A percentile compares a stretch with the other conserved stretches of the same genome.
Evolutionary conservation across 1,140 invertebrate genomes (phyloP).

Genomic region (Pseudomyrmex concolor): DNA sequence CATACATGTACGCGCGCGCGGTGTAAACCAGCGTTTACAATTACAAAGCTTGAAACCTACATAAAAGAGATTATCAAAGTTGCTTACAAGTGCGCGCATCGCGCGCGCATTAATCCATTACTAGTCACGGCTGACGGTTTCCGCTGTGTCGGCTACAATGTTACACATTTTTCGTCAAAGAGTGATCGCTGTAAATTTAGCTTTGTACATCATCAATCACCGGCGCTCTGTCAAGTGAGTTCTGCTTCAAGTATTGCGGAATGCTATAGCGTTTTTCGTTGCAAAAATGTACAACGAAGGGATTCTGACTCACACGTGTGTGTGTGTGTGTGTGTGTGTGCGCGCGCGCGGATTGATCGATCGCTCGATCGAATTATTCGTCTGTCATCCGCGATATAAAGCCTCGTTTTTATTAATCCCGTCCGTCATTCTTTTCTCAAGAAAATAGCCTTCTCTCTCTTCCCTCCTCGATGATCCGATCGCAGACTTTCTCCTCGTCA

Average conservation of each 20-base stretch:
- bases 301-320: too few species aligned
- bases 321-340: background rate
- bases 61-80: slow-evolving; percentile 68
- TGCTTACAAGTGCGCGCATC: slow-evolving; percentile 53
- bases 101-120: slow-evolving; percentile 33
- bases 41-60: slow-evolving; percentile 70
- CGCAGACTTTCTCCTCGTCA: background rate
- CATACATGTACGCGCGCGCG: background rate
- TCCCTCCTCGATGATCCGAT: background rate
- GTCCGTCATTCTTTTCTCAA: background rate
- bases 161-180: slow-evolving; percentile 25
- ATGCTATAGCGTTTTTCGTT: slow-evolving; percentile 21
- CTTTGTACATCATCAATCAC: slow-evolving; percentile 52
- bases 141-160: slow-evolving; percentile 2
- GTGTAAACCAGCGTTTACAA: slow-evolving; percentile 26
- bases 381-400: slow-evolving; percentile 18
- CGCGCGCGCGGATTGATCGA: slow-evolving; percentile 31
- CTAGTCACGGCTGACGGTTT: background rate
- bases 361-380: slow-evolving; percentile 39
- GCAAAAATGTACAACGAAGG: slow-evolving; percentile 30
- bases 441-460: background rate
- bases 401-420: background rate
- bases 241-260: slow-evolving; percentile 35
- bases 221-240: slow-evolving; percentile 31
- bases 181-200: slow-evolving; percentile 48